Base-by-base conservation (phyloP, 2,113 vertebrate genomes). In the Philantomba maxwellii region DNA sequence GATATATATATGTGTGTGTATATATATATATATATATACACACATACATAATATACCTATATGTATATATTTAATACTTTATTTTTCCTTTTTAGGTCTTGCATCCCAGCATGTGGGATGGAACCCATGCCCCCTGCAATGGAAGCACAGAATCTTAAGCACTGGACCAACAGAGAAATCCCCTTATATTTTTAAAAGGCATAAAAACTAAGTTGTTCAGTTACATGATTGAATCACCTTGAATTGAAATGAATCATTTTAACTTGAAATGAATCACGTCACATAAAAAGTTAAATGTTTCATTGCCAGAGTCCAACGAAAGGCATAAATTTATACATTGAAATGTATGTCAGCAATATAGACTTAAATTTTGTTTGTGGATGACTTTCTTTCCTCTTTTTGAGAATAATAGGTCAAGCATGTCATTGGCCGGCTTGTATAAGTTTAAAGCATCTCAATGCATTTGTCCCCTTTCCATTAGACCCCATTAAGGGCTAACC, bases 241-340 rank as follows among this genome's bases (percentile, higher is more conserved):
- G 73, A 80, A 53, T 43, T 60, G 49, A 91, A 96, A 91, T 87
- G 30, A 95, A 70, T 80, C 43, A 96, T 39, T 11, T 91, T 84
- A 90, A 80, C 66, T 26, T 49, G 49, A 91, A 96, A 91, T 87
- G 26, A 95, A 77, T 75, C 43, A 96, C 28, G 2, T 90, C 58
- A 78, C 15, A 91, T 58, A 30, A 86, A 87, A 58, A 95, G 21
- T 39, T 91, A 53, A 92, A 36, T 39, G 19, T 45, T 70, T 93
- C 7, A 45, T 87, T 87, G 23, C 45, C 78, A 60, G 26, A 86
- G 26, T 58, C 77, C 55, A 60, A 2, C 3, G 7, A 94, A 77
- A 92, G 45, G 1, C 47, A 62, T 25, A 73, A 45, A 60, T 58
- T 82, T 77, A 10, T 80, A 80, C 86, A 87, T 91, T 91, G 58